Percentiles rank a stretch among this genome's conserved stretches.
phyloP scores from a whole-genome alignment of 2,888 invertebrate genomes.

The Calephelis perditalis region DNA sequence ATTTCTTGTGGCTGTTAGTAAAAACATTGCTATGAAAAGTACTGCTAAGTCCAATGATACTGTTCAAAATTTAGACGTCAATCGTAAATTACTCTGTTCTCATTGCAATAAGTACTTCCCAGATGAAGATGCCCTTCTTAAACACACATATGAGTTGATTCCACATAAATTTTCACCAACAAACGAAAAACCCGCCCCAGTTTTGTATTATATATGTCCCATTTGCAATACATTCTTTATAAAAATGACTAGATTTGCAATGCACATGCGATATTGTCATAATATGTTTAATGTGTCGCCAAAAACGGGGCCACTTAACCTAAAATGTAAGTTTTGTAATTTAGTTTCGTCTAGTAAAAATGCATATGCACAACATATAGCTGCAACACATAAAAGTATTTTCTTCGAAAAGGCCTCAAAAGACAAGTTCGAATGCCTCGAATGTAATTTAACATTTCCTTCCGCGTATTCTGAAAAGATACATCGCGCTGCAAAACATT shows the following conservation, averaged over 20 bases:
- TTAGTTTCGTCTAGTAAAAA: not conserved
- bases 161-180: conserved; percentile 18
- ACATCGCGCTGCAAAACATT: conserved; percentile 24
- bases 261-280: conserved; percentile 5
- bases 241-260: not conserved
- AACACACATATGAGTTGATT: conserved; percentile 27
- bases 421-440: conserved; percentile 20
- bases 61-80: not conserved
- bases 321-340: conserved; percentile 6
- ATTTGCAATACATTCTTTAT: conserved; percentile 4
- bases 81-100: conserved; percentile 20
- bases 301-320: conserved; percentile 1
- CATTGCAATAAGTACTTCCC: conserved; percentile 28
- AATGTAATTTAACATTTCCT: conserved; percentile 22
- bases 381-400: conserved; percentile 9
- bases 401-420: conserved; percentile 2
- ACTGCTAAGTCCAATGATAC: conserved; percentile 23
- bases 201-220: not conserved
- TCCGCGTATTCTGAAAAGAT: conserved; percentile 20
- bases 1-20: conserved; percentile 24
- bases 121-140: conserved; percentile 23
- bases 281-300: not conserved
- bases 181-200: not conserved
- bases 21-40: conserved; percentile 29
- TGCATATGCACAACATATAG: conserved; percentile 21